Evolutionary conservation across 2,888 invertebrate genomes (phyloP), one percentile per base, ranked within the genome.

Genomic region (Perithous albicinctus): DNA sequence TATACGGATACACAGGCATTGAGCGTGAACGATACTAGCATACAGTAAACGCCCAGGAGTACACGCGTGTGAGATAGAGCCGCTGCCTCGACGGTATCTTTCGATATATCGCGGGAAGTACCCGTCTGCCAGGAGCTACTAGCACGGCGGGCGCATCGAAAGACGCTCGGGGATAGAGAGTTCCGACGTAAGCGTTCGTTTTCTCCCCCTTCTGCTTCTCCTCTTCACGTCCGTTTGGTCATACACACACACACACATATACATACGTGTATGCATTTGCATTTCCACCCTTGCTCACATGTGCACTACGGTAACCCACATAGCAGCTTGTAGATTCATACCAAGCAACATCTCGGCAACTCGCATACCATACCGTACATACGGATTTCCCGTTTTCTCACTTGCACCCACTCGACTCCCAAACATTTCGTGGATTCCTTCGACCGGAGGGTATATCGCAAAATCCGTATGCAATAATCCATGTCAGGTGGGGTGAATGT

Each of bases 101-200:
- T 82, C 72, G 81, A 82, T 82, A 82, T 78, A 78, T 82, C 82
- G 78, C 82, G 78, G 82, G 78, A 79, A 82, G 82, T 78, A 67
- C 70, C 70, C 82, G 75, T 82, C 82, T 76, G 64, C 61, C 61
- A 79, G 70, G 46, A 78, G 74, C 63, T 43, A 63, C n/a, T 43
- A 41, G 38, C 63, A 76, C 59, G 54, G 48, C 51, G 51, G 61
- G 51, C 67, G 46, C 73, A 77, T 80, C 73, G 80, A 72, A 80
- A 80, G 77, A 77, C 77, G 79, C 64, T 73, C 70, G 76, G 54
- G 69, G 59, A 76, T 78, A 74, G 75, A 70, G 75, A 78, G 63
- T 56, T 73, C 61, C 73, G 73, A 78, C 63, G 79, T 69, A 80
- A 78, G 61, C 76, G 82, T 64, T 80, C 76, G 72, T 70, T 43